Base-by-base conservation (phyloP, 1,140 invertebrate species). In the Eriosoma lanigerum region DNA sequence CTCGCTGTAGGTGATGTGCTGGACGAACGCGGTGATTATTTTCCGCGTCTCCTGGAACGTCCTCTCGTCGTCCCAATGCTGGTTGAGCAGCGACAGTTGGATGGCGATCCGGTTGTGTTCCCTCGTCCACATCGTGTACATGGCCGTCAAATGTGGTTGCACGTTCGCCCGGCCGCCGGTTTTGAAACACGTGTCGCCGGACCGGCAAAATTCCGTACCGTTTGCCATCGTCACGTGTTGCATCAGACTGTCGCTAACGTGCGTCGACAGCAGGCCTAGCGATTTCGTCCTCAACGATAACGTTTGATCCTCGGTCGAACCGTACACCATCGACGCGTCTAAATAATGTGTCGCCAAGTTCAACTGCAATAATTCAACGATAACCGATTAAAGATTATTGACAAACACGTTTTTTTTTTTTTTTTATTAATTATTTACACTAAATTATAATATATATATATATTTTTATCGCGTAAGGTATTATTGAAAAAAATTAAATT, bases 21-120 rank as follows among this genome's bases (percentile, higher is more conserved):
- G 95, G 83, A 97, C 90, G 84, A 93, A 89, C 48, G 95, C 95
- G 1, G 93, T 90, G 1, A 97, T 92, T 29, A 97, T 91, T 75
- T 91, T 89, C 82, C 94, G 89, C 0, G 94, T 89, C 84, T 96
- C 93, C 84, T 94, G 92, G 86, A 91, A 96, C 19, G 96, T 82
- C 6, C 87, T 87, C 84, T 94, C 92, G 84, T 94, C 93, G 75
- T 92, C 90, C 94, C 94, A 96, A 3, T 86, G 83, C 0, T 90
- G 89, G 85, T 94, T 91, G 3, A 91, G 83, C 0, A 83, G 64
- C 0, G 87, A 84, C 24, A 94, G 86, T 19, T 89, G 84, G 0
- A 86, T 85, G 0, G 94, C 95, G 32, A 98, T 86, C 21, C 92
- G 89, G 85, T 98, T 98, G 85, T 98, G 96, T 84, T 98, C 93